Conservation (phyloP, 1,140 invertebrate species). For the Ips nitidus region DNA sequence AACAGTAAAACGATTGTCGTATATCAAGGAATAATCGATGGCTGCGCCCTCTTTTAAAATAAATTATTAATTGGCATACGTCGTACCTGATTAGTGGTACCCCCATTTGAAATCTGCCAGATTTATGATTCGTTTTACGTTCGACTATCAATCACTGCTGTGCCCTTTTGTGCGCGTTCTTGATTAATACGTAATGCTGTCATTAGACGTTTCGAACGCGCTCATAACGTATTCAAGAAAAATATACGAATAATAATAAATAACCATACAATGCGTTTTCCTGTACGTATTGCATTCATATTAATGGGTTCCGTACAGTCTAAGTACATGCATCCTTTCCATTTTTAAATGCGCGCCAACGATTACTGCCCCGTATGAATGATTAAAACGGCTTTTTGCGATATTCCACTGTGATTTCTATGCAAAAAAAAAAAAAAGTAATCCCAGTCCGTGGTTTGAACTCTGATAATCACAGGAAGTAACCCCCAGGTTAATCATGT, state of each 20-base stretch:
- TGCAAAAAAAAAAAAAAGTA: no score
- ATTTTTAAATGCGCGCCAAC: slow-evolving; percentile 20
- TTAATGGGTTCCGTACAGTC: slow-evolving; percentile 32
- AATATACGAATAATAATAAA: slow-evolving; percentile 38
- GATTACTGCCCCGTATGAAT: slow-evolving; percentile 25
- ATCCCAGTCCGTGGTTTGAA: no score
- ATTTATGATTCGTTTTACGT: slow-evolving; percentile 38
- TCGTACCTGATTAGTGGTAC: slow-evolving; percentile 34
- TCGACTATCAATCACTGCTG: slow-evolving; percentile 36
- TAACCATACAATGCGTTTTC: slow-evolving; percentile 39
- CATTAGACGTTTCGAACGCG: slow-evolving; percentile 29
- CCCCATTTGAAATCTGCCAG: slow-evolving; percentile 16
- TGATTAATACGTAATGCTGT: slow-evolving; percentile 38
- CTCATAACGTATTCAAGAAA: slow-evolving; percentile 38
- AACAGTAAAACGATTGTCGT: slow-evolving; percentile 5
- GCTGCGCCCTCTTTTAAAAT: slow-evolving; percentile 36
- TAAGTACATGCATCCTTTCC: slow-evolving; percentile 27
- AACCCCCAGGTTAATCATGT: no score
- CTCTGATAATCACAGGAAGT: no score
- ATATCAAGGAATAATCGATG: slow-evolving; percentile 1
- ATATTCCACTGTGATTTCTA: no score
- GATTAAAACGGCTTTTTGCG: not conserved
- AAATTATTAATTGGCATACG: slow-evolving; percentile 40
- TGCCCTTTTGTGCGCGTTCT: slow-evolving; percentile 35
- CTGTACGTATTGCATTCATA: slow-evolving; percentile 33